These are phyloP conservation scores for Cordilura impudica DNA, from an alignment of 2,888 invertebrate genomes.

Conservation along the genomic window DNA sequence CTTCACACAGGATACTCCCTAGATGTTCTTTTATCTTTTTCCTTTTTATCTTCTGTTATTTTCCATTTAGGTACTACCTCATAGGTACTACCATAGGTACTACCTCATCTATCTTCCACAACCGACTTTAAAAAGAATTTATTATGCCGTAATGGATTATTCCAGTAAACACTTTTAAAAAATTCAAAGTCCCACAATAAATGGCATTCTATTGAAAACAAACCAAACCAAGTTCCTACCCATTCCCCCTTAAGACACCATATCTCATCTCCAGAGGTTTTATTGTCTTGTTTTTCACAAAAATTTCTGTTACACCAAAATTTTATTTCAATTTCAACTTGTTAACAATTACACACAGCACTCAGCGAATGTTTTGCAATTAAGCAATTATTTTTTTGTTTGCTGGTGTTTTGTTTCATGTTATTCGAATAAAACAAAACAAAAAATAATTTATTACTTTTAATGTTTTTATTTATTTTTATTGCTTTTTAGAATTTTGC, in stretches of 20 bases:
- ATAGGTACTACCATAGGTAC: too few relatives aligned
- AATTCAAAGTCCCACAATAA: neutral
- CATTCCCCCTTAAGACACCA: neutral
- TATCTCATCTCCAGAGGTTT: slow-evolving; percentile 51
- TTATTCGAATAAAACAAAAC: neutral
- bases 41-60: too few relatives aligned
- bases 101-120: too few relatives aligned
- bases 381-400: slow-evolving; percentile 71
- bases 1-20: too few relatives aligned
- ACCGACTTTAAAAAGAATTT: too few relatives aligned
- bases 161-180: too few relatives aligned
- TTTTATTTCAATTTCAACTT: slow-evolving; percentile 58
- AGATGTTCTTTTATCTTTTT: too few relatives aligned
- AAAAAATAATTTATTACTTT: slow-evolving; percentile 72
- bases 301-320: slow-evolving; percentile 18
- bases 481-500: slow-evolving; percentile 61
- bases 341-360: slow-evolving; percentile 60
- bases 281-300: slow-evolving; percentile 37
- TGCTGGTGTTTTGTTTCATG: slow-evolving; percentile 39
- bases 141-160: too few relatives aligned
- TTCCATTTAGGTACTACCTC: too few relatives aligned
- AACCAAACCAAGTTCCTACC: neutral
- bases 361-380: slow-evolving; percentile 64
- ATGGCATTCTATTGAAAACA: neutral
- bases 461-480: slow-evolving; percentile 71